These are phyloP conservation scores for Pseudococcus jackbeardsleyi DNA, from an alignment of 2,888 invertebrate genomes.

Conservation along the genomic window DNA sequence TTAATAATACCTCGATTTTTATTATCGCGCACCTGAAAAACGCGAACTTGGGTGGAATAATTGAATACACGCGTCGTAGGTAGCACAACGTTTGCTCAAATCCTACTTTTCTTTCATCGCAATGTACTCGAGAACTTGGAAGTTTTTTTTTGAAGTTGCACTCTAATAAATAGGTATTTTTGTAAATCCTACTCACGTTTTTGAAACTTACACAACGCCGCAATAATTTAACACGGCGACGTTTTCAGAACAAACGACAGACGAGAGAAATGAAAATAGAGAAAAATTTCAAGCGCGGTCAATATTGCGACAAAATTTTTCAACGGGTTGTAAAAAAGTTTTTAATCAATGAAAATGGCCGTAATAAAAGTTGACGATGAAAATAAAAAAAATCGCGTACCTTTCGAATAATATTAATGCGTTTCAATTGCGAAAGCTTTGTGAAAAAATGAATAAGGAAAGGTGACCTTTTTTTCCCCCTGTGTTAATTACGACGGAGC, in stretches of 20 bases:
- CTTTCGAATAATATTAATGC: constrained; percentile 40
- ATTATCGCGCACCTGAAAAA: neutral
- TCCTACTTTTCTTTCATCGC: neutral
- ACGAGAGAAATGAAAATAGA: constrained; percentile 14
- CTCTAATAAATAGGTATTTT: constrained; percentile 36
- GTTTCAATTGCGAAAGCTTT: constrained; percentile 21
- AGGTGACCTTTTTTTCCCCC: constrained; percentile 16
- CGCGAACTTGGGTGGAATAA: too few relatives aligned
- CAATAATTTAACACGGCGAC: constrained; percentile 22
- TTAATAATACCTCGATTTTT: constrained; percentile 28
- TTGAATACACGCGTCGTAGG: too few relatives aligned
- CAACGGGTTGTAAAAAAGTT: constrained; percentile 31
- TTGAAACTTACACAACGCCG: neutral
- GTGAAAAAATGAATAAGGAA: constrained; percentile 4
- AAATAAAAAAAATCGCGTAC: constrained; percentile 46
- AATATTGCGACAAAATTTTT: constrained; percentile 48
- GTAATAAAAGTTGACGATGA: constrained; percentile 46
- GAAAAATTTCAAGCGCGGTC: constrained; percentile 17
- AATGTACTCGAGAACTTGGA: neutral
- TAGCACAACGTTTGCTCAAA: too few relatives aligned
- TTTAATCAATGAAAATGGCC: constrained; percentile 33
- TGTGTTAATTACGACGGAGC: constrained; percentile 26
- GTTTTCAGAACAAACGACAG: neutral
- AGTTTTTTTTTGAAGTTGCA: neutral
- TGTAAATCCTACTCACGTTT: constrained; percentile 41